Percentiles rank a stretch among this genome's conserved stretches.
Conservation (phyloP, 2,797 vertebrate genomes). For the Mormyrops boulengeri region DNA sequence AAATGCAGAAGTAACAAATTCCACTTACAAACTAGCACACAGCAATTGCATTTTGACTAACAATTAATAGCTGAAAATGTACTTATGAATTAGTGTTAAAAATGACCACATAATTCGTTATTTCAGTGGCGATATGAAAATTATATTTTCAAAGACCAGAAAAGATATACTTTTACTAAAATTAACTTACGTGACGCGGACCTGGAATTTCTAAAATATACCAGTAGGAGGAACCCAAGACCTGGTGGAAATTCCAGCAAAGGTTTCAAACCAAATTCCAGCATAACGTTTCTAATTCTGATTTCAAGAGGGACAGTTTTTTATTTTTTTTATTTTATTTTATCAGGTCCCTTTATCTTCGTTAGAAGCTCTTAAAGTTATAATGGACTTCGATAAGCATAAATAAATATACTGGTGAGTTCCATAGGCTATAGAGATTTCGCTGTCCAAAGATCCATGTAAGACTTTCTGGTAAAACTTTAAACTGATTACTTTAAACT, state of each 20-base stretch:
- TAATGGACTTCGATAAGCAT: not conserved
- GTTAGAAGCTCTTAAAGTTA: not conserved
- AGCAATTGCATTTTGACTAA: not conserved
- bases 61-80: not conserved
- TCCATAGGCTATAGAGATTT: not conserved
- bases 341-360: not conserved
- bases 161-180: not conserved
- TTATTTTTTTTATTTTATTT: not conserved
- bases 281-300: not conserved
- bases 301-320: not conserved
- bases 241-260: not conserved
- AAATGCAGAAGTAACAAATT: constrained; percentile 18
- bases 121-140: constrained; percentile 1
- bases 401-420: not conserved
- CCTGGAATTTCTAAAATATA: constrained; percentile 3
- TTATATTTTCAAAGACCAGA: not conserved
- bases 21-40: not conserved
- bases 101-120: not conserved
- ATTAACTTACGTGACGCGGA: not conserved
- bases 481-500: not conserved
- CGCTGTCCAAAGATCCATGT: not conserved
- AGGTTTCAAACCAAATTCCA: not conserved
- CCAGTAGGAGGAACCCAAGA: constrained; percentile 19
- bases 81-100: not conserved
- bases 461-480: not conserved